Conservation (phyloP, 1,140 invertebrate species). For the Acromyrmex heyeri region DNA sequence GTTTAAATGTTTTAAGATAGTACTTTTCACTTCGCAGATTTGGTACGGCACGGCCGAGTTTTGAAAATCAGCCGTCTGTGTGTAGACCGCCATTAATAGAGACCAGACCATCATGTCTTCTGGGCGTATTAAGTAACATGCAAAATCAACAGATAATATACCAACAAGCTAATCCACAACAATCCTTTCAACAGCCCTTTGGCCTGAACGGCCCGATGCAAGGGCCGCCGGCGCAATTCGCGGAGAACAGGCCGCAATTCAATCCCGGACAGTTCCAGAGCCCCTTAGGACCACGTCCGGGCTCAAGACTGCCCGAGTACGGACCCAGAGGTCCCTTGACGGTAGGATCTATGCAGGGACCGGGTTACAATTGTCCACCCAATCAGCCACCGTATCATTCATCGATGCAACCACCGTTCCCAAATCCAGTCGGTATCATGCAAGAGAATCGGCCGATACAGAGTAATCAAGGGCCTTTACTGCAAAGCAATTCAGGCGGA, state of each 20-base stretch:
- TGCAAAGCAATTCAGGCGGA: conserved; percentile 72
- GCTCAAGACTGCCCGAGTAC: conserved; percentile 74
- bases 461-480: conserved; percentile 72
- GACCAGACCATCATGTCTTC: conserved; percentile 76
- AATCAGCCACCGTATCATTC: conserved; percentile 76
- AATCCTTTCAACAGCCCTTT: conserved; percentile 67
- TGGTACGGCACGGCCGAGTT: conserved; percentile 53
- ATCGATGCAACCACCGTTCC: conserved; percentile 71
- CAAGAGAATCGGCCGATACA: conserved; percentile 70
- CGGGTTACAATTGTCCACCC: conserved; percentile 76
- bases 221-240: conserved; percentile 69
- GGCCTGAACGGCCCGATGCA: conserved; percentile 73
- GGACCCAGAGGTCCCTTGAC: conserved; percentile 68
- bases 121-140: conserved; percentile 73
- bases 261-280: conserved; percentile 76
- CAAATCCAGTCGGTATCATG: conserved; percentile 57
- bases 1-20: background rate
- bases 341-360: conserved; percentile 50
- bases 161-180: conserved; percentile 73
- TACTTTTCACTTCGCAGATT: conserved; percentile 52
- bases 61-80: conserved; percentile 76
- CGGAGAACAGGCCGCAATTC: conserved; percentile 72
- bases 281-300: conserved; percentile 48
- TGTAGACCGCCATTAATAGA: conserved; percentile 81
- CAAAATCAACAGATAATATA: conserved; percentile 78